phyloP scores from a whole-genome alignment of 2,113 vertebrate genomes.

The Indri indri region DNA sequence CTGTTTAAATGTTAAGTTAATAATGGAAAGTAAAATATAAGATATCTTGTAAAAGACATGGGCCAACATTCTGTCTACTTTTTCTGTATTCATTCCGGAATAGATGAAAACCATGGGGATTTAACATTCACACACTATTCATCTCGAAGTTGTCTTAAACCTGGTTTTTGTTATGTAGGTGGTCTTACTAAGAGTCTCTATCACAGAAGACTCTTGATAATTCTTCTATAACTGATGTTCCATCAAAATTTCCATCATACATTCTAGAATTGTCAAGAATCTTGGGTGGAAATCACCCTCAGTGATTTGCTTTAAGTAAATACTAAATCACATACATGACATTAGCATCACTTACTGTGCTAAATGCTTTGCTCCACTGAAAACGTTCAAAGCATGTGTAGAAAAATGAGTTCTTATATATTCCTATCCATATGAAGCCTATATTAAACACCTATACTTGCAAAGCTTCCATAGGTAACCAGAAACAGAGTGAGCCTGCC shows the following conservation, averaged over 20 bases:
- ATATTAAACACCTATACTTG: not conserved
- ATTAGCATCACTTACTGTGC: not conserved
- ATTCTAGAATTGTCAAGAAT: not conserved
- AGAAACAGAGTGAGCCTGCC: not conserved
- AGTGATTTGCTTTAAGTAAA: not conserved
- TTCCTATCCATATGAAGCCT: not conserved
- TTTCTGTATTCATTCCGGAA: not conserved
- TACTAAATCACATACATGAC: not conserved
- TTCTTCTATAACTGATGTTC: not conserved
- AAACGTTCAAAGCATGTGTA: not conserved
- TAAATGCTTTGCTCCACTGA: not conserved
- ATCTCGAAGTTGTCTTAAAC: not conserved
- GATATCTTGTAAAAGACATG: not conserved
- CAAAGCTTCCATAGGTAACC: not conserved
- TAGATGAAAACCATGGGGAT: not conserved
- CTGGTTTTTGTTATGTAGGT: not conserved
- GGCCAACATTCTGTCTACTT: not conserved
- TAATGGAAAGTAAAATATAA: not conserved
- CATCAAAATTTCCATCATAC: constrained; percentile 6
- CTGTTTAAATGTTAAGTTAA: not conserved
- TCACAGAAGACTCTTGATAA: not conserved
- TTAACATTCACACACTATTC: not conserved
- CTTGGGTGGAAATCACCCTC: not conserved
- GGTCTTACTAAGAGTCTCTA: not conserved
- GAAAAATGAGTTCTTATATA: not conserved